Conservation (phyloP, 2,888 invertebrate genomes). For the Electrophaes corylata region DNA sequence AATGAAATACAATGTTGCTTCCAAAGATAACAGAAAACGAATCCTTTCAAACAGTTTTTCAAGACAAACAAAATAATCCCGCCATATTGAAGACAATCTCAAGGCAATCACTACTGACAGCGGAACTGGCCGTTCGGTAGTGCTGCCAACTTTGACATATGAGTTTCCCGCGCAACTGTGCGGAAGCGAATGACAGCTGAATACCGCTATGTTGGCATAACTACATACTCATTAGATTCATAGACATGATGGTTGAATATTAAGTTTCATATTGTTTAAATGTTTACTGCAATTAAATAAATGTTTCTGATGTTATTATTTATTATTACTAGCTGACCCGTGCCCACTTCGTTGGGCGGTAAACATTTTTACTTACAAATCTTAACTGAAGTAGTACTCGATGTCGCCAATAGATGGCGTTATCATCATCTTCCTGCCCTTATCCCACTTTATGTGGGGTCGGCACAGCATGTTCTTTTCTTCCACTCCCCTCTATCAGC, state of each 20-base stretch:
- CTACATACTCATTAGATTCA: slow-evolving; percentile 28
- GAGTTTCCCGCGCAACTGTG: slow-evolving; percentile 46
- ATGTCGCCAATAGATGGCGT: no score
- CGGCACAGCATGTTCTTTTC: no score
- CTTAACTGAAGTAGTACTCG: no score
- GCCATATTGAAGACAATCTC: slow-evolving; percentile 19
- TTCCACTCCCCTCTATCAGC: no score
- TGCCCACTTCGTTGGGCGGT: no score
- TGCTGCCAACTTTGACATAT: slow-evolving; percentile 44
- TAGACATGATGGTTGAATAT: background rate
- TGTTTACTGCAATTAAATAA: background rate
- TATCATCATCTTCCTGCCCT: no score
- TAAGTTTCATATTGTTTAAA: background rate
- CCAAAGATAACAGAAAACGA: no score
- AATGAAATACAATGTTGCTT: no score
- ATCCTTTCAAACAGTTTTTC: background rate
- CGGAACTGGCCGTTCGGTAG: slow-evolving; percentile 26
- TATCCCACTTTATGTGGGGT: no score
- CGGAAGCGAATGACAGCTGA: slow-evolving; percentile 41
- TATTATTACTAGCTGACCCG: no score
- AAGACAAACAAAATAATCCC: background rate
- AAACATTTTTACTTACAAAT: no score
- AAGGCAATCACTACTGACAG: slow-evolving; percentile 33
- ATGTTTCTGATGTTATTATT: no score
- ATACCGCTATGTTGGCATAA: slow-evolving; percentile 37